Evolutionary conservation across 2,888 invertebrate genomes (phyloP).

Genomic region (Torymus tubicola): DNA sequence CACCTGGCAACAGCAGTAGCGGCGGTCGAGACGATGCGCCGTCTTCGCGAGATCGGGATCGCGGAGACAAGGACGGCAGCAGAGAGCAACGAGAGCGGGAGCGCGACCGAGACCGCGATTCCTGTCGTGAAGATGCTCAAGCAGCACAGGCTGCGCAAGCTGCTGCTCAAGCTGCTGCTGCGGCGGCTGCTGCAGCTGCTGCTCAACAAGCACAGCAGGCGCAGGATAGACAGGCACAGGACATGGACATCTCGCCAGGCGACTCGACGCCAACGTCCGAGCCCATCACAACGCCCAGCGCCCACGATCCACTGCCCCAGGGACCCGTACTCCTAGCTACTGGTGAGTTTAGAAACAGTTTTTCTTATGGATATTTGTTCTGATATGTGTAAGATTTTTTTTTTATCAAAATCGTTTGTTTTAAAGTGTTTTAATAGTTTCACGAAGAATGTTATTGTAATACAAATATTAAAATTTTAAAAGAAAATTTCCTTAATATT

Average conservation of each 20-base stretch:
- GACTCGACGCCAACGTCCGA: conserved; percentile 92
- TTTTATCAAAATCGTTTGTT: neutral
- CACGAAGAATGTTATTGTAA: no score
- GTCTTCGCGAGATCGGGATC: conserved; percentile 61
- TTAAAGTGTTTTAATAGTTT: neutral
- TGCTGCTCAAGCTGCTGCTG: conserved; percentile 65
- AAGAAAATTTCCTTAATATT: no score
- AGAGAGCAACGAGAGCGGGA: conserved; percentile 71
- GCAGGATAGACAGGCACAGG: conserved; percentile 81
- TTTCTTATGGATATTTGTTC: neutral
- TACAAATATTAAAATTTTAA: no score
- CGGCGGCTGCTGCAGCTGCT: conserved; percentile 64
- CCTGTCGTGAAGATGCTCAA: conserved; percentile 68
- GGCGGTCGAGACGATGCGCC: conserved; percentile 62
- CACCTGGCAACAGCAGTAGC: conserved; percentile 64
- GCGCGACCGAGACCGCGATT: conserved; percentile 72
- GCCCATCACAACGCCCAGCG: conserved; percentile 77
- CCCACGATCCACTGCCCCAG: conserved; percentile 79
- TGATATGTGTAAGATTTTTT: neutral
- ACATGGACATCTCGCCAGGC: conserved; percentile 96
- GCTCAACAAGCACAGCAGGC: conserved; percentile 76
- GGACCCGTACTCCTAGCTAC: conserved; percentile 83
- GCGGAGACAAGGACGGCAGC: conserved; percentile 67
- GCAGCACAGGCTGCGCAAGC: conserved; percentile 65
- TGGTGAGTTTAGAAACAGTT: conserved; percentile 61